A percentile compares a stretch with the other conserved stretches of the same genome.
Evolutionary conservation across 2,888 invertebrate species (phyloP).

Genomic region (Ceramica pisi): DNA sequence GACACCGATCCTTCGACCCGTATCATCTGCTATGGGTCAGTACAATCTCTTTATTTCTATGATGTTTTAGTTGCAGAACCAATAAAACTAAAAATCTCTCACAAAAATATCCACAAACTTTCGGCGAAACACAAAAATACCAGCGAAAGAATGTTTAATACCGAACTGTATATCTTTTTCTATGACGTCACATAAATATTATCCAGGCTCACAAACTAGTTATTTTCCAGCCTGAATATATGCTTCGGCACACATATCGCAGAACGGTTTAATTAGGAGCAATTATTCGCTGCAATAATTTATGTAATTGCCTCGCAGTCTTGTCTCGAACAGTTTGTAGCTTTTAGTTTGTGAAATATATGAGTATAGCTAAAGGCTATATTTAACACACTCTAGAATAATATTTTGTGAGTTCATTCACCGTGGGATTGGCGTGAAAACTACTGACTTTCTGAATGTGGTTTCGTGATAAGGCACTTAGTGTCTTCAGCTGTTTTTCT

Average conservation of each 20-base stretch:
- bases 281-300: constrained; percentile 64
- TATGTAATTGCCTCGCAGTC: constrained; percentile 57
- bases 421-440: background rate
- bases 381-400: constrained; percentile 9
- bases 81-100: background rate
- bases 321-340: constrained; percentile 45
- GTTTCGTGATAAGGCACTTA: background rate
- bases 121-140: constrained; percentile 19
- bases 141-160: constrained; percentile 43
- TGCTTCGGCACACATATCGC: constrained; percentile 25
- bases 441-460: background rate
- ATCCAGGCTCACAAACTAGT: constrained; percentile 4
- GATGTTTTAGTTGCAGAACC: background rate
- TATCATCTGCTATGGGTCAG: background rate
- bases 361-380: background rate
- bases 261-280: constrained; percentile 57
- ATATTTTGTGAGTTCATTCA: constrained; percentile 22
- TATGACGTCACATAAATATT: constrained; percentile 27
- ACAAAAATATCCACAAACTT: constrained; percentile 4
- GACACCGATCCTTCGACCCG: background rate
- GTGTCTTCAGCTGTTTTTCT: background rate
- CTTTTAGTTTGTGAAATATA: constrained; percentile 16
- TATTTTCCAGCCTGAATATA: constrained; percentile 25
- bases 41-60: background rate
- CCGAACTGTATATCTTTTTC: constrained; percentile 17